Conservation (phyloP, 35 echinoderm and acorn worm species). For the Ptychodera flava region DNA sequence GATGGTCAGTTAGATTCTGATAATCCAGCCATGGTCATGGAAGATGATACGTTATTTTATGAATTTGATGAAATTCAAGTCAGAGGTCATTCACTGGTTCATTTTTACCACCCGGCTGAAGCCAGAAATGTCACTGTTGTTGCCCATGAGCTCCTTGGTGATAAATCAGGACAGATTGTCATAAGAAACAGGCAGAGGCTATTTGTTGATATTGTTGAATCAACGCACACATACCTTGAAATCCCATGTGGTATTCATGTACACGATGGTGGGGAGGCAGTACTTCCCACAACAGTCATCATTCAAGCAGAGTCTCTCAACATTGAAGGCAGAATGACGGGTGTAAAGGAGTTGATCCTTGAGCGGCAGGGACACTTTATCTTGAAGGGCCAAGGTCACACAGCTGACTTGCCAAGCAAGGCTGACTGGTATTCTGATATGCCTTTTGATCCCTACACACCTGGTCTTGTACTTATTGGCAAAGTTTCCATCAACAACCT, state of each 20-base stretch:
- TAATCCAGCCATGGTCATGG: conserved; percentile 83
- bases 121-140: conserved; percentile 81
- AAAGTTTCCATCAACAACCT: conserved; percentile 49
- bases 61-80: conserved; percentile 94
- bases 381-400: conserved; percentile 56
- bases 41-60: conserved; percentile 70
- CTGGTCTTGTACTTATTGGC: conserved; percentile 36
- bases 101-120: conserved; percentile 74
- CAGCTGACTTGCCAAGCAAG: conserved; percentile 36
- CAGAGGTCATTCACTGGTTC: conserved; percentile 70
- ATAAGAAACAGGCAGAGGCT: conserved; percentile 61
- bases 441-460: conserved; percentile 39
- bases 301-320: conserved; percentile 49
- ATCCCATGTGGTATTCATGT: conserved; percentile 80
- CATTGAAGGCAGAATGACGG: conserved; percentile 67
- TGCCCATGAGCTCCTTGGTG: conserved; percentile 77
- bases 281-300: conserved; percentile 71
- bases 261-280: conserved; percentile 54
- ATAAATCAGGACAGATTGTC: conserved; percentile 66
- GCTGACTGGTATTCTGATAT: conserved; percentile 53
- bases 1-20: conserved; percentile 64
- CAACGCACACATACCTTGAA: conserved; percentile 90
- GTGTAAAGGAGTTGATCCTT: conserved; percentile 66
- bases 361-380: conserved; percentile 57
- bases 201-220: conserved; percentile 76